Percentiles rank a stretch among this genome's conserved stretches.
These are phyloP conservation scores for Calyptomena viridis DNA, from an alignment of 2,113 vertebrate species.

Conservation along the genomic window DNA sequence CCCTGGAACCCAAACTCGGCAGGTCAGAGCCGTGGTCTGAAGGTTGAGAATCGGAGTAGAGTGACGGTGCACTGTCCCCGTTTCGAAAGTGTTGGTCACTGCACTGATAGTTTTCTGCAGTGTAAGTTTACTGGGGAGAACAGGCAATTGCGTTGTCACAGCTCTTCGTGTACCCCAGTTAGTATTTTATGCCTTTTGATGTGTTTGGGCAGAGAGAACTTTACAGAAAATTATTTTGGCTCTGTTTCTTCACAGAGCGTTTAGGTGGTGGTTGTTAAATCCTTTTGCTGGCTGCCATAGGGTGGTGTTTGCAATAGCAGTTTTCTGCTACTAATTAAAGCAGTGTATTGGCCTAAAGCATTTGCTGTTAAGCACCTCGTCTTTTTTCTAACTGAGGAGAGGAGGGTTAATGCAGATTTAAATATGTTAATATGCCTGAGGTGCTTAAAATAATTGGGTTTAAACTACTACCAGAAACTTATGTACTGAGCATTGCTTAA, in stretches of 20 bases:
- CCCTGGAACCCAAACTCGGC: neutral
- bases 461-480: neutral
- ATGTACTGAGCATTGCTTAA: neutral
- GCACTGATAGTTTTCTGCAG: neutral
- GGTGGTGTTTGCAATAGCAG: neutral
- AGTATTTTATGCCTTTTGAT: neutral
- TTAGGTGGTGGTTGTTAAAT: neutral
- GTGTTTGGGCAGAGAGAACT: neutral
- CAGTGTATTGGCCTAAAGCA: neutral
- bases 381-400: neutral
- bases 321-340: neutral
- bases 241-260: neutral
- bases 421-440: neutral
- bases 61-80: neutral
- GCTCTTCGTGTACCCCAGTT: neutral
- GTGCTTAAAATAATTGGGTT: neutral
- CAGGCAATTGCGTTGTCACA: neutral
- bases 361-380: neutral
- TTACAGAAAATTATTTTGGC: neutral
- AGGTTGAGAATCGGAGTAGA: neutral
- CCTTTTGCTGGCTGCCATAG: neutral
- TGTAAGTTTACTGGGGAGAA: neutral
- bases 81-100: neutral
- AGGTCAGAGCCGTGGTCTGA: accelerated
- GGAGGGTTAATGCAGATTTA: neutral